Evolutionary conservation across 2,888 invertebrate genomes (phyloP).

Genomic region (Platypus cylindrus): DNA sequence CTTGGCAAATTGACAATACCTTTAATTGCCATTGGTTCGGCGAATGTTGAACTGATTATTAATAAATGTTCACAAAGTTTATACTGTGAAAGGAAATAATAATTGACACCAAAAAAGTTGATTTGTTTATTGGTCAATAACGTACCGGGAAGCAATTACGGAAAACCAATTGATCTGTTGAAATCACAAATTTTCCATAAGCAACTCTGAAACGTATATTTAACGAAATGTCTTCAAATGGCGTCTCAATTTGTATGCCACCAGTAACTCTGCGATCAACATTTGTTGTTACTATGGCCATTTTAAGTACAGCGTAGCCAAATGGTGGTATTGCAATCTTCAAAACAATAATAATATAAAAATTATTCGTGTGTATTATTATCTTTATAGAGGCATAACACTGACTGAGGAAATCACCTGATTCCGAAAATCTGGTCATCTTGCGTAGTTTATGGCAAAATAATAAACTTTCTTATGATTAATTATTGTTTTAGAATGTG

Average conservation of each 20-base stretch:
- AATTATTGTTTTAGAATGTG: no score
- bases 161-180: conserved; percentile 55
- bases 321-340: conserved; percentile 44
- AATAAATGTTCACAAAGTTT: conserved; percentile 66
- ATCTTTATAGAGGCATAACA: no score
- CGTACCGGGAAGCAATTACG: conserved; percentile 72
- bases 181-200: conserved; percentile 56
- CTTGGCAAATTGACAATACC: conserved; percentile 49
- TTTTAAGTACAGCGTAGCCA: conserved; percentile 56
- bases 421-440: no score
- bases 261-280: conserved; percentile 54
- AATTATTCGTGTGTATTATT: no score
- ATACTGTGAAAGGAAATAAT: neutral
- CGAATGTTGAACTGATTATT: conserved; percentile 69
- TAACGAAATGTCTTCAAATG: conserved; percentile 53
- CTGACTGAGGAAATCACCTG: no score
- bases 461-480: no score
- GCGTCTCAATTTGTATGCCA: conserved; percentile 59
- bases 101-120: conserved; percentile 1
- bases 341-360: no score
- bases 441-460: no score
- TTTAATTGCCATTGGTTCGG: conserved; percentile 65
- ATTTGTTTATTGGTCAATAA: no score
- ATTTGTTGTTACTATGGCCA: conserved; percentile 55
- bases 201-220: conserved; percentile 66